A percentile compares a stretch with the other conserved stretches of the same genome.
These are phyloP conservation scores for Malurus elegans DNA, from an alignment of 2,113 vertebrate genomes.

Conservation along the genomic window DNA sequence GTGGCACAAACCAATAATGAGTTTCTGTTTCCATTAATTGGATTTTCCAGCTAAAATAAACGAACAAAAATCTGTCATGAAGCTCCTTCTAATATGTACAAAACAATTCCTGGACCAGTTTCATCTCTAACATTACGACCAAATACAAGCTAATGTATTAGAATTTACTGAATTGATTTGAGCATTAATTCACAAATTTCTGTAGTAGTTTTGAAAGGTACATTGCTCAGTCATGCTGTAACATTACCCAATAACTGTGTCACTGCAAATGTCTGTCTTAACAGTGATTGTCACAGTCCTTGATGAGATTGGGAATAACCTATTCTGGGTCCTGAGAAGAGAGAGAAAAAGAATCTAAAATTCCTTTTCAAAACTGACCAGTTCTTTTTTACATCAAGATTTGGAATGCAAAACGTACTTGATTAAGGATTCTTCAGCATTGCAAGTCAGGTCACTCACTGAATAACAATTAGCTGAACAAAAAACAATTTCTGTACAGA, in stretches of 20 bases:
- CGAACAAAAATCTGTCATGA: not conserved
- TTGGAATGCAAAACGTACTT: not conserved
- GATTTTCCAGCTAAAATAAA: not conserved
- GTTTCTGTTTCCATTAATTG: not conserved
- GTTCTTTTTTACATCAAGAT: not conserved
- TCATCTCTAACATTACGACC: not conserved
- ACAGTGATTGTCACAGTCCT: conserved; percentile 47
- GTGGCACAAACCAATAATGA: not conserved
- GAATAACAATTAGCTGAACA: conserved; percentile 32
- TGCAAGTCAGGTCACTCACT: not conserved
- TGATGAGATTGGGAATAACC: conserved; percentile 7
- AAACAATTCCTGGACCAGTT: not conserved
- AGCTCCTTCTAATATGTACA: not conserved
- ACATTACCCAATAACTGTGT: conserved; percentile 40
- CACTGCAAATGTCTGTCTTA: conserved; percentile 1
- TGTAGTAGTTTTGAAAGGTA: conserved; percentile 43
- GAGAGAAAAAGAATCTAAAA: conserved; percentile 10
- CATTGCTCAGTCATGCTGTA: conserved; percentile 1
- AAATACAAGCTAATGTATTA: conserved; percentile 58
- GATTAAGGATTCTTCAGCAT: not conserved
- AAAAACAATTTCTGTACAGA: not conserved
- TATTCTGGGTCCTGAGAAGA: conserved; percentile 11
- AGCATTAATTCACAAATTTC: conserved; percentile 70
- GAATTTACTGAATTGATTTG: conserved; percentile 55
- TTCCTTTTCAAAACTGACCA: conserved; percentile 20